phyloP scores from a whole-genome alignment of 2,113 vertebrate species.

The Serilophus lunatus region DNA sequence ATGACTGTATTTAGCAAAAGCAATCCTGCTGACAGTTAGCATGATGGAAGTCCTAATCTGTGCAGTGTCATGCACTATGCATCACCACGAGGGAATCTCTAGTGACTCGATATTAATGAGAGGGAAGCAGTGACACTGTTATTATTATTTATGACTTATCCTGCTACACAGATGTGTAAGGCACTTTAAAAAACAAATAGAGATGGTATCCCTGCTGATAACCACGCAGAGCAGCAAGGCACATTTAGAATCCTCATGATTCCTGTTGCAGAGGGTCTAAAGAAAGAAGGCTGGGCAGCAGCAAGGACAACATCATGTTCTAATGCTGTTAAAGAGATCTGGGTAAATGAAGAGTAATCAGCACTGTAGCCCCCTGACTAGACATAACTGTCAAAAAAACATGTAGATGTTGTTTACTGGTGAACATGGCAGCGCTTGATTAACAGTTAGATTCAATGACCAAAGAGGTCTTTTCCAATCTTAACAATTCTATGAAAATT shows the following conservation, averaged over 20 bases:
- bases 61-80: slow-evolving; percentile 18
- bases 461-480: neutral
- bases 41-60: slow-evolving; percentile 52
- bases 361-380: neutral
- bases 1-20: slow-evolving; percentile 36
- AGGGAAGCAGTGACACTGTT: slow-evolving; percentile 1
- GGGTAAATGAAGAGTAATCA: neutral
- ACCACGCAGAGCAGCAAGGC: neutral
- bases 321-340: neutral
- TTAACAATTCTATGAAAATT: neutral
- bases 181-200: slow-evolving; percentile 35
- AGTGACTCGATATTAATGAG: slow-evolving; percentile 6
- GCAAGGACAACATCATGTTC: neutral
- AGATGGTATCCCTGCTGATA: neutral
- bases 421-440: neutral
- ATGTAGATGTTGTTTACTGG: neutral
- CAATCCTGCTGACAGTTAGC: neutral
- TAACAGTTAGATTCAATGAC: neutral
- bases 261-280: neutral
- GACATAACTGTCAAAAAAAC: neutral
- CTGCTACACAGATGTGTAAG: neutral
- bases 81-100: slow-evolving; percentile 6
- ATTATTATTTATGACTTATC: slow-evolving; percentile 15
- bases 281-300: neutral
- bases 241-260: neutral